Evolutionary conservation across 2,888 invertebrate genomes (phyloP), one percentile per base, ranked within the genome.

Genomic region (Morpho deidamia): DNA sequence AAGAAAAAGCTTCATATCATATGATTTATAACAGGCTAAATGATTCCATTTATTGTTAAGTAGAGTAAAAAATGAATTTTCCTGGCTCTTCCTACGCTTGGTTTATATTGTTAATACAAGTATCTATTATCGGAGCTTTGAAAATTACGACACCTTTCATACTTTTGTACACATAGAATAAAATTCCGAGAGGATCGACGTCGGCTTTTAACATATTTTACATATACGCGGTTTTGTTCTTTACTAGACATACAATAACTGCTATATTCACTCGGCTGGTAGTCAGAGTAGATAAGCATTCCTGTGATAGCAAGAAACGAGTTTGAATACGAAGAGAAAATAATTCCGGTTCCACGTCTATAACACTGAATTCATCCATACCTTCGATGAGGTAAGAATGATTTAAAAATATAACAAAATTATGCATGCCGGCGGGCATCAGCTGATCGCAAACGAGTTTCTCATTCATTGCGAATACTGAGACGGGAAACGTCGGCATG

Each of bases 361-460:
- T 61, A 69, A 71, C 61, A 32, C 50, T 44, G 14, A 50, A 43
- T 50, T 50, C 52, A 55, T 68, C 69, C 59, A 56, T 62, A 61
- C 58, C 74, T 74, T 72, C 71, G 77, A 78, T 78, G 80, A 80
- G 79, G 80, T 78, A 81, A 79, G 77, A 72, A 74, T 70, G 59
- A 61, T 59, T 65, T 69, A 67, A 67, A 71, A 69, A 76, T 55
- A 51, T 61, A 59, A 55, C 65, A 69, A 23, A 79, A 76, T 72
- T 76, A 81, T 83, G 78, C 83, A 79, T 78, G 70, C 76, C 76
- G 55, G 56, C 64, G 68, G 65, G 64, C 68, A 81, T 86, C 87
- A 87, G 88, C 86, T 88, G 88, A 85, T 81, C 69, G 59, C 60
- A 72, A 78, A 84, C 81, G 64, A 66, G 81, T 83, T 80, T 61